Conservation (phyloP, 2,797 vertebrate species). For the Rallus crepitans region DNA sequence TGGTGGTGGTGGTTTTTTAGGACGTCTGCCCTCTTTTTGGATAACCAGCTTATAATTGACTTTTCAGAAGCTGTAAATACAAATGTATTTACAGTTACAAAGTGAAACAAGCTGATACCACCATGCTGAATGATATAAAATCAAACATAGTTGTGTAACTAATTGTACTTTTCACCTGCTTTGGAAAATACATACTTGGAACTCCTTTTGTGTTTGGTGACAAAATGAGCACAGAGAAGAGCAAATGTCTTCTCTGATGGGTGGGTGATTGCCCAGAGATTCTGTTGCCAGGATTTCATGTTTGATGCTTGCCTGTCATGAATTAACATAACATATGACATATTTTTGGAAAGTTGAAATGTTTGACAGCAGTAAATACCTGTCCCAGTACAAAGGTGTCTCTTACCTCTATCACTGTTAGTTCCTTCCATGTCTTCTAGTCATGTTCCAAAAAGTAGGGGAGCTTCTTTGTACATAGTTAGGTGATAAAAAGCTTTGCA, state of each 20-base stretch:
- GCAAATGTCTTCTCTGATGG: neutral
- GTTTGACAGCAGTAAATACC: neutral
- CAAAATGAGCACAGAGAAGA: neutral
- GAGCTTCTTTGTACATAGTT: neutral
- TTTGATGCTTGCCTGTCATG: neutral
- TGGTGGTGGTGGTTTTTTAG: neutral
- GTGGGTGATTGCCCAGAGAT: neutral
- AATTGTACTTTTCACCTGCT: neutral
- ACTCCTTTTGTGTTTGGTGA: neutral
- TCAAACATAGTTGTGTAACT: neutral
- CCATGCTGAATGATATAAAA: rapidly evolving
- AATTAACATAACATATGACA: neutral
- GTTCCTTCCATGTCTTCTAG: neutral
- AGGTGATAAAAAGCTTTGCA: neutral
- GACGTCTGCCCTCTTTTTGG: neutral
- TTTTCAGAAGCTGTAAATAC: neutral
- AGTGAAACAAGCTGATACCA: neutral
- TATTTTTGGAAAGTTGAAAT: neutral
- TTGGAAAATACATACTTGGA: neutral
- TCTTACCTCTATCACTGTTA: neutral
- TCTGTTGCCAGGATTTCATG: neutral
- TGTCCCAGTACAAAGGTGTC: neutral
- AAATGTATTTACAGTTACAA: neutral
- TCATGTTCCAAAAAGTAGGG: neutral
- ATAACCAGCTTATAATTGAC: conserved; percentile 6